Evolutionary conservation across 2,113 vertebrate genomes (phyloP), one percentile per base, ranked within the genome.

Genomic region (Hypanus sabinus): DNA sequence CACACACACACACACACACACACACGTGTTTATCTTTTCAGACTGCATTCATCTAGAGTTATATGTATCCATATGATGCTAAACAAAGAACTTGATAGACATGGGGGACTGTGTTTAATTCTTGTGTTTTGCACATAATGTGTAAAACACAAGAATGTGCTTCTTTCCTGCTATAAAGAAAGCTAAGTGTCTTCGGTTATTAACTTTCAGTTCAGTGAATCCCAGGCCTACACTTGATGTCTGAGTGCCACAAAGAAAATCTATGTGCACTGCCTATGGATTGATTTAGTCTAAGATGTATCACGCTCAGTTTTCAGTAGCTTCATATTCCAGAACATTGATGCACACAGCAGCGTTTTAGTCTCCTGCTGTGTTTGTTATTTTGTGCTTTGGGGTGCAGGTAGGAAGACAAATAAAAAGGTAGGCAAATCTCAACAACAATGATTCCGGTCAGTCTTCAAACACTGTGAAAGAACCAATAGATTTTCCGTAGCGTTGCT

Each of bases 201-300:
- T 93, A 55, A 70, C 55, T 65, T 93, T 55, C 1, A 93, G 73
- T 73, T 93, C 91, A 93, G 30, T 71, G 91, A 73, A 73, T 27
- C 2, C 91, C 20, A 73, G 24, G 22, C 20, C 22, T 27, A 55
- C 10, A 38, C 30, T 73, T 55, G 38, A 70, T 75, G 36, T 71
- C 73, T 22, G 70, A 16, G 70, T 75, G 36, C 20, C n/a, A n/a
- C 36, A 92, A 71, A 24, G 24, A 55, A 75, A 73, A 71, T 93
- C 1, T 4, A 30, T 55, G 22, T 73, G 91, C 22, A 73, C 6
- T 55, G 36, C 68, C 73, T 55, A 75, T 70, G n/a, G 62, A 68
- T 73, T 73, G 38, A 22, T 93, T 73, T 5, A 30, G 91, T 12
- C 60, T 33, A 30, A 33, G 5, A 20, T 90, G n/a, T 16, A 62